A percentile compares a stretch with the other conserved stretches of the same genome.
Conservation (phyloP, 2,888 invertebrate genomes). For the Melolontha melolontha region DNA sequence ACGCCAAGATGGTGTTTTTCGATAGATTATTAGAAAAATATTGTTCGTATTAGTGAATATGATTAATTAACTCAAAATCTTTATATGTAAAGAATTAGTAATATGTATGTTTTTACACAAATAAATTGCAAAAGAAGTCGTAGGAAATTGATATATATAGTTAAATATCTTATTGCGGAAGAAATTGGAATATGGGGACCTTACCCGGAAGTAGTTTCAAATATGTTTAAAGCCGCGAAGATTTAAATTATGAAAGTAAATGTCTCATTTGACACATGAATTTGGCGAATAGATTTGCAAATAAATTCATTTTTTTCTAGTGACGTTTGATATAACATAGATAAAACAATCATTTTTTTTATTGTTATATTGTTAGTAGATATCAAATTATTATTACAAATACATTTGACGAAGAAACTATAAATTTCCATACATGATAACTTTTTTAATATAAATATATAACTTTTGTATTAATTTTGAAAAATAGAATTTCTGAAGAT, state of each 20-base stretch:
- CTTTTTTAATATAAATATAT: too few species aligned
- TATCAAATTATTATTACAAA: too few species aligned
- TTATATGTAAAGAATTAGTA: background rate
- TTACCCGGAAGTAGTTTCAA: conserved; percentile 49
- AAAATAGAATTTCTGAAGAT: too few species aligned
- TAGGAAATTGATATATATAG: conserved; percentile 17
- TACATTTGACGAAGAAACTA: too few species aligned
- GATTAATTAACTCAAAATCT: background rate
- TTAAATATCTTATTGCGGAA: conserved; percentile 42
- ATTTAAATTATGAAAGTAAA: conserved; percentile 48
- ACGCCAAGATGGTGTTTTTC: conserved; percentile 58
- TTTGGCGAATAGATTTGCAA: conserved; percentile 46
- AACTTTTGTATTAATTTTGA: too few species aligned
- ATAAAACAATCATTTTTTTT: too few species aligned
- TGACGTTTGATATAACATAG: background rate
- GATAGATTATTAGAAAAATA: conserved; percentile 1
- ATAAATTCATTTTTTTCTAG: conserved; percentile 41
- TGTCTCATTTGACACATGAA: conserved; percentile 53
- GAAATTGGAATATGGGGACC: conserved; percentile 46
- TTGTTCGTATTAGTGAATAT: background rate
- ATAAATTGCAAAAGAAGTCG: conserved; percentile 17
- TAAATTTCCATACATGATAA: too few species aligned
- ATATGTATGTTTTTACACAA: background rate
- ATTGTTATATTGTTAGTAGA: too few species aligned
- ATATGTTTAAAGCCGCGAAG: conserved; percentile 49